Percentiles rank a stretch among this genome's conserved stretches.
These are phyloP conservation scores for Fistularia commersonii DNA, from an alignment of 2,797 vertebrate genomes.

Conservation along the genomic window DNA sequence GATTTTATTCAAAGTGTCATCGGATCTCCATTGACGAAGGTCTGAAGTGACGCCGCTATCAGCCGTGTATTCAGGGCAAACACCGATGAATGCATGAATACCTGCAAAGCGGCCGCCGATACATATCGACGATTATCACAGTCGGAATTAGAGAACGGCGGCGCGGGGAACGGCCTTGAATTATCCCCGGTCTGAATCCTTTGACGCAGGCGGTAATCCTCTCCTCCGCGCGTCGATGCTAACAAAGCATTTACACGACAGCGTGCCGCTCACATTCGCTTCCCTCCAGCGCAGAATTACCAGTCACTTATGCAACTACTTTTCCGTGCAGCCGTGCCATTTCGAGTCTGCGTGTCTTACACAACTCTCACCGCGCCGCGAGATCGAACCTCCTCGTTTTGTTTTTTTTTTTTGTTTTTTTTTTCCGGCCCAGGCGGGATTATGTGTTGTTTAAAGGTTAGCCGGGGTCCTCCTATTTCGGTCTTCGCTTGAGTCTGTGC, in stretches of 20 bases:
- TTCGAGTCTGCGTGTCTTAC: conserved; percentile 34
- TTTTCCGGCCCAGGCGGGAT: conserved; percentile 33
- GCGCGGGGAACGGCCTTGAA: too few species aligned
- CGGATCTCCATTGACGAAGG: conserved; percentile 52
- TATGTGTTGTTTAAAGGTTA: conserved; percentile 35
- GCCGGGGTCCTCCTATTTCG: conserved; percentile 34
- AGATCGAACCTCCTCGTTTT: conserved; percentile 19
- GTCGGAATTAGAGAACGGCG: conserved; percentile 8
- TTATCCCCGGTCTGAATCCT: conserved; percentile 69
- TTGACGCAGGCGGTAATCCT: conserved; percentile 74
- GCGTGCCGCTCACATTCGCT: conserved; percentile 14
- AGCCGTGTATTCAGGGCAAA: conserved; percentile 24
- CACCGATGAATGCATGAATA: background rate
- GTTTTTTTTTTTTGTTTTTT: too few species aligned
- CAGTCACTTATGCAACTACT: conserved; percentile 51
- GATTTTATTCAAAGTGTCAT: conserved; percentile 49
- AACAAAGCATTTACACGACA: conserved; percentile 58
- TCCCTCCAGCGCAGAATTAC: conserved; percentile 48
- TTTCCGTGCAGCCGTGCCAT: conserved; percentile 31
- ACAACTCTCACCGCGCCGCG: conserved; percentile 17
- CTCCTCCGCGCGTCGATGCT: conserved; percentile 38
- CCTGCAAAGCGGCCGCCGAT: conserved; percentile 8
- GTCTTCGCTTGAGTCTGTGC: conserved; percentile 24
- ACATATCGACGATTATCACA: conserved; percentile 19
- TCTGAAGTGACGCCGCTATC: conserved; percentile 38